Evolutionary conservation across 2,113 vertebrate species (phyloP).

Genomic region (Leptobrachium leishanense): DNA sequence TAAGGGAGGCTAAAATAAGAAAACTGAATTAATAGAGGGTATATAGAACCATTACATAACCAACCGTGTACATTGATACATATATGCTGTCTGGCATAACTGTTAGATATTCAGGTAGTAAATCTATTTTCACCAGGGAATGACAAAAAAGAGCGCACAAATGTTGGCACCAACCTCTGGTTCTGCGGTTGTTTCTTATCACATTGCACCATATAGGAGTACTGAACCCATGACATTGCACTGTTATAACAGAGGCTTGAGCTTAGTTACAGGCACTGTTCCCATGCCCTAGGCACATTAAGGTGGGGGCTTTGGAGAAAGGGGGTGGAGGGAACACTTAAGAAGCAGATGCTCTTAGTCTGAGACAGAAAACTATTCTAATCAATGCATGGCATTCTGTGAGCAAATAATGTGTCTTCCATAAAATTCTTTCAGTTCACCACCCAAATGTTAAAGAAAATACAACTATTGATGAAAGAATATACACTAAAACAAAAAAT

Average conservation of each 20-base stretch:
- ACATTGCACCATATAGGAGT: constrained; percentile 51
- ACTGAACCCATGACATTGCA: constrained; percentile 56
- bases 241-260: constrained; percentile 48
- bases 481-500: not conserved
- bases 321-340: constrained; percentile 54
- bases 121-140: constrained; percentile 49
- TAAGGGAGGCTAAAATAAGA: too few relatives aligned
- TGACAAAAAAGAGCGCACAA: constrained; percentile 40
- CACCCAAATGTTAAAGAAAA: constrained; percentile 62
- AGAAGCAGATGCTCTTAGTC: constrained; percentile 68
- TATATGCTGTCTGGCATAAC: not conserved
- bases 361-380: constrained; percentile 63
- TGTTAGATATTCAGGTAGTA: constrained; percentile 23
- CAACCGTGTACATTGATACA: not conserved
- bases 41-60: not conserved
- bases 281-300: constrained; percentile 63
- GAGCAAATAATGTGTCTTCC: constrained; percentile 62
- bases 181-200: constrained; percentile 58
- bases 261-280: constrained; percentile 56
- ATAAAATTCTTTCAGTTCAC: constrained; percentile 58
- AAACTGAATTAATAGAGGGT: not conserved
- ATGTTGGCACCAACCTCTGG: constrained; percentile 39
- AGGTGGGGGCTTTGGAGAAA: constrained; percentile 62
- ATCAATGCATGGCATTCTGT: constrained; percentile 60
- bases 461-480: constrained; percentile 20